Base-by-base conservation (phyloP, 2,888 invertebrate species). In the Hyppa rectilinea region DNA sequence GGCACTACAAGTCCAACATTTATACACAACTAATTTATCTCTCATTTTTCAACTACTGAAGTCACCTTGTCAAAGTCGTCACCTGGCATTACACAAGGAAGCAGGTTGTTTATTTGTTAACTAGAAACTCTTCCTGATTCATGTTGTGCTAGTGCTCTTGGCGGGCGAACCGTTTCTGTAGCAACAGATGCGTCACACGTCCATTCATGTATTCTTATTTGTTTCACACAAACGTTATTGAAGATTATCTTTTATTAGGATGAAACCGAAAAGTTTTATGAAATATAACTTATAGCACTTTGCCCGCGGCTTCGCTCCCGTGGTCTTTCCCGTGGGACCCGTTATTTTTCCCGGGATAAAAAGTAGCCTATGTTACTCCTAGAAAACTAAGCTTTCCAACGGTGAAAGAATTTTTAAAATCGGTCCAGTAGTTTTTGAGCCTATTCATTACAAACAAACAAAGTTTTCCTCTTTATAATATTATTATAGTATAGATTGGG, bases 91-190 rank as follows among this genome's bases (percentile, higher is more conserved):
- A 14, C 29, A 52, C 36, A 29, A 17, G 3, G 23, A 31, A n/a
- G 7, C 40, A 23, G 17, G 29, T 55, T n/a, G 2, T 2, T 14
- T 43, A 38, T 36, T n/a, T 43, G 40, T 31, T 40, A 40, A n/a
- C 10, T 31, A 31, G 29, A 14, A 34, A 20, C 63, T 56, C 56
- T 34, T 43, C 14, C 9, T 9, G 26, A 14, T 17, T 58, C n/a
- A 58, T 58, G 64, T 47, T 17, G 45, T 36, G 26, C 58, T 65
- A 58, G 64, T 65, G 20, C n/a, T 65, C 45, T 17, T 64, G 64
- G 64, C 64, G 58, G 9, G 26, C 34, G 34, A 14, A n/a, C 34
- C 34, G 34, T 59, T 47, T 36, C 36, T n/a, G n/a, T 64, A 26
- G 45, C 20, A 64, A 58, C 58, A 10, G 55, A 31, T 43, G 12